A percentile compares a stretch with the other conserved stretches of the same genome.
Conservation (phyloP, 2,888 invertebrate species). For the Brenthis ino region DNA sequence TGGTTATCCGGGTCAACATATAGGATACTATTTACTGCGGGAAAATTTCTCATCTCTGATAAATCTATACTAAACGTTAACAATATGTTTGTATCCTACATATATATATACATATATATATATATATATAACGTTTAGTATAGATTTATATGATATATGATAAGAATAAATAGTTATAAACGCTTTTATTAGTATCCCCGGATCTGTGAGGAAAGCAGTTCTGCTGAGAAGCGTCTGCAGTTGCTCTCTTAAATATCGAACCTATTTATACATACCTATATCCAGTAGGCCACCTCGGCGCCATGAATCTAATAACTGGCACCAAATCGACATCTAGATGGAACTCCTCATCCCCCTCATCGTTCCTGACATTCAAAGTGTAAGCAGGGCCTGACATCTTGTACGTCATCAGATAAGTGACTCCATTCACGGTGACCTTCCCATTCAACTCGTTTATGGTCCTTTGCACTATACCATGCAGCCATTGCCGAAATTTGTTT, state of each 20-base stretch:
- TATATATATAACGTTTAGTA: too few relatives aligned
- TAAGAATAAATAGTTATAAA: too few relatives aligned
- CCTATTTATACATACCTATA: slow-evolving; percentile 53
- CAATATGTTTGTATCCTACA: too few relatives aligned
- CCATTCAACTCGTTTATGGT: slow-evolving; percentile 65
- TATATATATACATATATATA: too few relatives aligned
- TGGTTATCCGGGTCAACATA: too few relatives aligned
- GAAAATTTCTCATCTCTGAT: too few relatives aligned
- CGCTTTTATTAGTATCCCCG: too few relatives aligned
- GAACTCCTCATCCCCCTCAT: slow-evolving; percentile 49
- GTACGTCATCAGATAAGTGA: slow-evolving; percentile 57
- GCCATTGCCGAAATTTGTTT: slow-evolving; percentile 77
- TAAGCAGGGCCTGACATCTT: slow-evolving; percentile 81
- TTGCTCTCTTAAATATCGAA: neutral
- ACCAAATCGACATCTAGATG: slow-evolving; percentile 78
- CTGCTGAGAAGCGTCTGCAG: too few relatives aligned
- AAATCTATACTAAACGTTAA: too few relatives aligned
- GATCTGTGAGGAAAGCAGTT: too few relatives aligned
- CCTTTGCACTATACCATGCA: slow-evolving; percentile 74
- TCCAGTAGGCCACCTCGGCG: slow-evolving; percentile 67
- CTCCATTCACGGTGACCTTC: slow-evolving; percentile 55
- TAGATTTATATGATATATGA: too few relatives aligned
- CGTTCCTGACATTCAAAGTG: slow-evolving; percentile 70
- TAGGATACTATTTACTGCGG: too few relatives aligned
- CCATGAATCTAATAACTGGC: slow-evolving; percentile 74